These are phyloP conservation scores for Macaca fascicularis DNA, from an alignment of 2,113 vertebrate species.

Conservation along the genomic window T2T-MFA8v1.1 NC_088378.1:40860501-40861000, in stretches of 20 bases:
- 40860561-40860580: not conserved
- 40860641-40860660: not conserved
- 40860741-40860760: not conserved
- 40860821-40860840: too few relatives aligned
- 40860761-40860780: not conserved
- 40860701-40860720: not conserved
- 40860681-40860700: not conserved
- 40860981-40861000: too few relatives aligned
- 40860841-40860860: not conserved
- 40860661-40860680: not conserved
- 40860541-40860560: not conserved
- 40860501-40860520: not conserved
- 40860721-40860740: slow-evolving; percentile 25
- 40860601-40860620: not conserved
- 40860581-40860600: not conserved
- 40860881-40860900: not conserved
- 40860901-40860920: too few relatives aligned
- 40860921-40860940: too few relatives aligned
- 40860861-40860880: slow-evolving; percentile 12
- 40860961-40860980: too few relatives aligned
- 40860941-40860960: too few relatives aligned
- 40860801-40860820: not conserved
- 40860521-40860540: not conserved
- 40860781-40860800: not conserved
- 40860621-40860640: not conserved